phyloP scores from a whole-genome alignment of 2,888 invertebrate genomes.

The Blastobasis lacticolella region DNA sequence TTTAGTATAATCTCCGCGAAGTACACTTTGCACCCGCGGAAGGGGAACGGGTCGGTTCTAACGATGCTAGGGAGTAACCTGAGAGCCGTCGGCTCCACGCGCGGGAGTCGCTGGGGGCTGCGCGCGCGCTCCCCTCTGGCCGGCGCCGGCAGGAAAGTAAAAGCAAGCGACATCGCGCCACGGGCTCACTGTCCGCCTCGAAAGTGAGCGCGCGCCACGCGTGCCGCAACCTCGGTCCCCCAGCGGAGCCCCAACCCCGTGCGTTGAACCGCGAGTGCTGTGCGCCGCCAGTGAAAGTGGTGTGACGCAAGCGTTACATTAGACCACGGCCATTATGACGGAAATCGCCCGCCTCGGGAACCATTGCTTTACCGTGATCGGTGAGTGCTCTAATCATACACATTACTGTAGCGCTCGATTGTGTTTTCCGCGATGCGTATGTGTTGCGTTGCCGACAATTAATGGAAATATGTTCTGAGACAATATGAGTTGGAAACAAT shows the following conservation, averaged over 20 bases:
- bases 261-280: slow-evolving; percentile 40
- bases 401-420: too few species aligned
- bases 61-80: too few species aligned
- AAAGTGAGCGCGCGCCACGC: slow-evolving; percentile 60
- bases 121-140: slow-evolving; percentile 52
- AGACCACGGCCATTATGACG: slow-evolving; percentile 55
- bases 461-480: too few species aligned
- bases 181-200: slow-evolving; percentile 53
- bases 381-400: slow-evolving; percentile 33
- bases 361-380: slow-evolving; percentile 52
- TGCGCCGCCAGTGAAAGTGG: slow-evolving; percentile 59
- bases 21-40: too few species aligned
- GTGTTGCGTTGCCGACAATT: too few species aligned
- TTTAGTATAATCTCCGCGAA: too few species aligned
- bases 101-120: not conserved
- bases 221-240: slow-evolving; percentile 11
- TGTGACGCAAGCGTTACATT: slow-evolving; percentile 66
- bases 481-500: too few species aligned
- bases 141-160: slow-evolving; percentile 53
- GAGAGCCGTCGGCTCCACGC: not conserved
- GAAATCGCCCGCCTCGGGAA: slow-evolving; percentile 55
- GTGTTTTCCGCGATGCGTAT: too few species aligned
- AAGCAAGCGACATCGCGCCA: slow-evolving; percentile 46
- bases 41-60: too few species aligned
- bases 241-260: slow-evolving; percentile 21